Evolutionary conservation across 2,888 invertebrate genomes (phyloP).

Genomic region (Pyrrhia umbra): DNA sequence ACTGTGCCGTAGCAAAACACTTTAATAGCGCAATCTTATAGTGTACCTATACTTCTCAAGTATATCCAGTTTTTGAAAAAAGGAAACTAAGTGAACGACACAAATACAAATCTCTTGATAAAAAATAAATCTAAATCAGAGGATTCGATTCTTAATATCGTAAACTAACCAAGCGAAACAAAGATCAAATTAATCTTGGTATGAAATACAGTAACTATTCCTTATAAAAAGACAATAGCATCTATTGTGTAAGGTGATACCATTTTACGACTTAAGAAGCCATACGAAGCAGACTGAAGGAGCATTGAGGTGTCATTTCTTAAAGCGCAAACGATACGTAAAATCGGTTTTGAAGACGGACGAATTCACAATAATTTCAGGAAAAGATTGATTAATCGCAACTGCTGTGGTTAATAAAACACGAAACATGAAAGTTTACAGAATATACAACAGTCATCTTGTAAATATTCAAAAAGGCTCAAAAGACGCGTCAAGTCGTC

Average conservation of each 20-base stretch:
- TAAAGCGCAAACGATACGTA: slow-evolving; percentile 80
- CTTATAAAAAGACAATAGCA: slow-evolving; percentile 83
- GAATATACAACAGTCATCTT: slow-evolving; percentile 70
- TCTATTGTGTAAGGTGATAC: slow-evolving; percentile 88
- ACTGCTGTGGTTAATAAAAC: slow-evolving; percentile 51
- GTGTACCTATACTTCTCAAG: slow-evolving; percentile 45
- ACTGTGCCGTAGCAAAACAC: slow-evolving; percentile 17
- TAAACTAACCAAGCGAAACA: slow-evolving; percentile 56
- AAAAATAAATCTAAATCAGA: background rate
- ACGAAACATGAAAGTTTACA: slow-evolving; percentile 68
- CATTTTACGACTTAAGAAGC: slow-evolving; percentile 89
- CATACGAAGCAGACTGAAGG: slow-evolving; percentile 79
- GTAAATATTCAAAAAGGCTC: slow-evolving; percentile 76
- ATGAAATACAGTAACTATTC: slow-evolving; percentile 73
- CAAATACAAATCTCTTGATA: slow-evolving; percentile 1
- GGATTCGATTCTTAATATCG: slow-evolving; percentile 16
- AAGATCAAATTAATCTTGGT: slow-evolving; percentile 69
- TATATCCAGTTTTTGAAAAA: slow-evolving; percentile 24
- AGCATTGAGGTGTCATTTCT: slow-evolving; percentile 85
- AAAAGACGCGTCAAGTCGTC: slow-evolving; percentile 86
- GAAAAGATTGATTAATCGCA: slow-evolving; percentile 51
- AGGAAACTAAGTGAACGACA: slow-evolving; percentile 2
- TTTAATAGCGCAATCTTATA: slow-evolving; percentile 38
- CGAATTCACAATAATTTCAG: slow-evolving; percentile 64
- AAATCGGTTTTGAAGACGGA: slow-evolving; percentile 68